These are phyloP conservation scores for Platycheirus albimanus DNA, from an alignment of 2,888 invertebrate species.

Conservation along the genomic window DNA sequence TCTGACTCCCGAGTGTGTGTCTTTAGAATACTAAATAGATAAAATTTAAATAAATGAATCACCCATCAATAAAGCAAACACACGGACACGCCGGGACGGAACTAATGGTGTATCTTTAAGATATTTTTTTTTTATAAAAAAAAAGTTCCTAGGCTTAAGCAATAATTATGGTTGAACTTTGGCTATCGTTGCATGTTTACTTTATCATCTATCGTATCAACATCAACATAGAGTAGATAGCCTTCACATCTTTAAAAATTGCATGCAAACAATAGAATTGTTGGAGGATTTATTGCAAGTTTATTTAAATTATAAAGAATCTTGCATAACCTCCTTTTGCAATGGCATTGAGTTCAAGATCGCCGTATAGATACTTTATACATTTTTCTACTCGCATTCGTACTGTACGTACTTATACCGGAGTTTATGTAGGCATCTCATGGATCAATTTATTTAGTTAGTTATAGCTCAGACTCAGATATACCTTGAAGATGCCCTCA, in stretches of 20 bases:
- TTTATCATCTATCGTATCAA: constrained; percentile 45
- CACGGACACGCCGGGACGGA: no score
- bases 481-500: constrained; percentile 1
- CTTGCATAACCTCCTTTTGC: constrained; percentile 48
- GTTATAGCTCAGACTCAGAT: neutral
- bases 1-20: constrained; percentile 19
- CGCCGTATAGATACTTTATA: constrained; percentile 12
- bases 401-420: constrained; percentile 1
- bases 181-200: constrained; percentile 34
- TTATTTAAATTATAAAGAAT: constrained; percentile 56
- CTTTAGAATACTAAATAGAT: constrained; percentile 35
- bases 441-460: constrained; percentile 13
- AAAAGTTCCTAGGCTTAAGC: constrained; percentile 11
- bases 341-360: constrained; percentile 64
- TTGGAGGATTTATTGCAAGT: constrained; percentile 64
- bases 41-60: constrained; percentile 57
- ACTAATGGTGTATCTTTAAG: constrained; percentile 5
- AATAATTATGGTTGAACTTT: constrained; percentile 39
- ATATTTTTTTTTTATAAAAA: neutral
- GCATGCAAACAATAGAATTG: constrained; percentile 72
- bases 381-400: neutral
- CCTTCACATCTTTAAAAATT: constrained; percentile 67
- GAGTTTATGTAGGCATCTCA: neutral
- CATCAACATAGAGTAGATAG: constrained; percentile 24
- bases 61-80: constrained; percentile 2